Conservation (phyloP, 2,888 invertebrate species). For the Epiblema foenella region DNA sequence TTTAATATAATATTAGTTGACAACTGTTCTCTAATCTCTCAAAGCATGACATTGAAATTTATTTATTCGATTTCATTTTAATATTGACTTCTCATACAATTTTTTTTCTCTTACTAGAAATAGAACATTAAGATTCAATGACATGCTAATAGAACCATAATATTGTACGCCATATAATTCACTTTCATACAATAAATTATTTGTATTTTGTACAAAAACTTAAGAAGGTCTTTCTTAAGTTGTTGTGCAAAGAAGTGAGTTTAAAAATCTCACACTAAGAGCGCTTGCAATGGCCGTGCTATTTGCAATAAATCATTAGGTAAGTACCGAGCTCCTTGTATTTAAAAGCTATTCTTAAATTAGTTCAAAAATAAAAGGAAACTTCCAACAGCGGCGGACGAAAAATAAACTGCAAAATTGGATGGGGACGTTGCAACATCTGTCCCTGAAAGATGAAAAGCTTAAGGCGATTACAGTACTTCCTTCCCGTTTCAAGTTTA, state of each 20-base stretch:
- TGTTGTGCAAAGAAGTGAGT: not conserved
- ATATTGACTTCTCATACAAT: too few relatives aligned
- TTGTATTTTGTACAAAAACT: too few relatives aligned
- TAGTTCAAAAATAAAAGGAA: constrained; percentile 46
- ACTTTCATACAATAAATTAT: too few relatives aligned
- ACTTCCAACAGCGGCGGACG: constrained; percentile 53
- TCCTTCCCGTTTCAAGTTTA: constrained; percentile 71
- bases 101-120: too few relatives aligned
- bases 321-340: not conserved
- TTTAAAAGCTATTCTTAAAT: constrained; percentile 40
- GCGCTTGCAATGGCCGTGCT: constrained; percentile 3
- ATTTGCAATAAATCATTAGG: constrained; percentile 34
- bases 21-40: too few relatives aligned
- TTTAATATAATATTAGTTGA: too few relatives aligned
- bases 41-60: too few relatives aligned
- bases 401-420: constrained; percentile 54
- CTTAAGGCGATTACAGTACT: constrained; percentile 79
- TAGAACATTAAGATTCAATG: too few relatives aligned
- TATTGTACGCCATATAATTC: too few relatives aligned
- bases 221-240: too few relatives aligned
- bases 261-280: not conserved
- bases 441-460: constrained; percentile 77
- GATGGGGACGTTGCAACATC: constrained; percentile 65
- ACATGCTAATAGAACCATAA: too few relatives aligned
- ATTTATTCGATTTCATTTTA: too few relatives aligned